A percentile compares a stretch with the other conserved stretches of the same genome.
phyloP scores from a whole-genome alignment of 2,888 invertebrate species.

The Argyra leucocephala region DNA sequence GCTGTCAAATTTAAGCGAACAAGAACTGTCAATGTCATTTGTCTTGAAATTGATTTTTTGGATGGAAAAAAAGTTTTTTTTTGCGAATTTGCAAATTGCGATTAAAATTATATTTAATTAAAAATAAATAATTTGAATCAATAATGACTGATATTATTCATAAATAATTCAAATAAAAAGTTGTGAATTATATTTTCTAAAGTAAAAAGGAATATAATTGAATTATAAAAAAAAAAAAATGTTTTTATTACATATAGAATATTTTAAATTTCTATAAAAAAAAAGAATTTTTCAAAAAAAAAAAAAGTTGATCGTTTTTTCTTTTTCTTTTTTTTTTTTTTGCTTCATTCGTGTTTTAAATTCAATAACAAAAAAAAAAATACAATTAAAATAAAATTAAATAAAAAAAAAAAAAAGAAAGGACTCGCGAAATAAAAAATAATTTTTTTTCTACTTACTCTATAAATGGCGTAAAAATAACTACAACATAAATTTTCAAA shows the following conservation, averaged over 20 bases:
- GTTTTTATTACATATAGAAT: background rate
- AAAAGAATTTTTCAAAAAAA: too few species aligned
- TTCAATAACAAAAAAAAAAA: background rate
- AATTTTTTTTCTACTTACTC: background rate
- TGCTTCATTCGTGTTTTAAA: background rate
- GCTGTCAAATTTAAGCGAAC: background rate
- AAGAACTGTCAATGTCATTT: background rate
- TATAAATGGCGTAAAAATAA: background rate
- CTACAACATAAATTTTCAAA: background rate
- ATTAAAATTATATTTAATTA: background rate
- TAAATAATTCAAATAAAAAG: too few species aligned
- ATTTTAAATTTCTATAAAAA: too few species aligned
- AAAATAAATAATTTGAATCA: too few species aligned
- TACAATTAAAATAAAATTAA: too few species aligned
- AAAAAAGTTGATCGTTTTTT: background rate
- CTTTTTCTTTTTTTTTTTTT: background rate
- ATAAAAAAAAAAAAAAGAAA: background rate
- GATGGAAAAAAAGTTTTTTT: background rate
- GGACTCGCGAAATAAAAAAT: background rate
- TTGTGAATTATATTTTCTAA: background rate
- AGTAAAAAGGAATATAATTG: background rate
- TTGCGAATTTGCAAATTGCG: constrained; percentile 6
- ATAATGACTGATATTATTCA: too few species aligned
- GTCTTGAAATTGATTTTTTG: constrained; percentile 3
- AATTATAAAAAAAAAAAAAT: background rate